Evolutionary conservation across 1,140 invertebrate species (phyloP).

Genomic region (Mactra quadrangularis): DNA sequence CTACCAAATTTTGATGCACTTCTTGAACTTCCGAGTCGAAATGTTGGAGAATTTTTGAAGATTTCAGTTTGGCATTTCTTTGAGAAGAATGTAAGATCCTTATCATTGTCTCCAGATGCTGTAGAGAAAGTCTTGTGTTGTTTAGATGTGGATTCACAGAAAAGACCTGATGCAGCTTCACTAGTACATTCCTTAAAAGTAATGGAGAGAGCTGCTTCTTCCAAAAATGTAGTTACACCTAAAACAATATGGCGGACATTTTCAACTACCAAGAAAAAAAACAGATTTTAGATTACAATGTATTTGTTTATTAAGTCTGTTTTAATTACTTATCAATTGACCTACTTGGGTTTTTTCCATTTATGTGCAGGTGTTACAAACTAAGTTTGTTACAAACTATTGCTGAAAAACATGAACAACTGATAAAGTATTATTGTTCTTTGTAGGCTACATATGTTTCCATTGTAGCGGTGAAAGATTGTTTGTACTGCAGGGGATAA

Average conservation of each 20-base stretch:
- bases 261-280: no score
- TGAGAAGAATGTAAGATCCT: background rate
- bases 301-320: no score
- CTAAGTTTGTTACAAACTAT: no score
- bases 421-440: no score
- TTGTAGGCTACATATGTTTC: no score
- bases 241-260: background rate
- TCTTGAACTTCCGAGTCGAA: background rate
- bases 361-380: no score
- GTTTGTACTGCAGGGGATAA: no score
- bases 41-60: background rate
- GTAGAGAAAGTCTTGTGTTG: conserved; percentile 1
- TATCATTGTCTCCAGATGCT: background rate
- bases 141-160: background rate
- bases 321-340: no score
- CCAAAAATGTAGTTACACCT: background rate
- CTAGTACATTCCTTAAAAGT: background rate
- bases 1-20: background rate
- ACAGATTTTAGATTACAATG: no score
- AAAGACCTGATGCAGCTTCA: background rate
- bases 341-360: no score
- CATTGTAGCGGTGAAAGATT: no score
- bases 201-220: background rate
- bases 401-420: no score
- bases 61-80: background rate